phyloP scores from a whole-genome alignment of 2,888 invertebrate genomes.

The Ochlodes sylvanus region DNA sequence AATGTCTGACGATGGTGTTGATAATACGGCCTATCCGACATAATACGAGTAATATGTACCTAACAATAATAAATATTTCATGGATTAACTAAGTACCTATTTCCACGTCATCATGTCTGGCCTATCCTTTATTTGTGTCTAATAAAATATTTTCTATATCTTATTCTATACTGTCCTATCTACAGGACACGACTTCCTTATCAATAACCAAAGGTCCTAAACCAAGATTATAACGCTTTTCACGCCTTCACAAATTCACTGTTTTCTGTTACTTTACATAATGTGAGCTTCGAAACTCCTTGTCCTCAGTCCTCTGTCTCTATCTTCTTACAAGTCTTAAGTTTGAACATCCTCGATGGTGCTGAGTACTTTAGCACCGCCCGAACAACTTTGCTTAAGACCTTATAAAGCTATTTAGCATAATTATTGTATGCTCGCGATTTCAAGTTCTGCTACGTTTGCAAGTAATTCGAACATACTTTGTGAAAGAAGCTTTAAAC shows the following conservation, averaged over 20 bases:
- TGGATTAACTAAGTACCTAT: too few relatives aligned
- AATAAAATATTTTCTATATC: too few relatives aligned
- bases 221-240: too few relatives aligned
- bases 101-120: too few relatives aligned
- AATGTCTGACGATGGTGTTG: too few relatives aligned
- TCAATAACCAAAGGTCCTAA: too few relatives aligned
- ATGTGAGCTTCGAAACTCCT: constrained; percentile 44
- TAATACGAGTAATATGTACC: too few relatives aligned
- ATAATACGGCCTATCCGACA: too few relatives aligned
- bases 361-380: constrained; percentile 48
- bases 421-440: constrained; percentile 47
- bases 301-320: constrained; percentile 38
- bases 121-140: too few relatives aligned
- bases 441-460: constrained; percentile 30
- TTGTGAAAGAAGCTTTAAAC: neutral
- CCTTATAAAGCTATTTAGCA: constrained; percentile 61
- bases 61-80: too few relatives aligned
- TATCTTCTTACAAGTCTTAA: constrained; percentile 42
- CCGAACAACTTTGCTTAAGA: constrained; percentile 53
- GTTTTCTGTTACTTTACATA: constrained; percentile 12
- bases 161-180: too few relatives aligned
- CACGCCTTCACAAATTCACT: neutral
- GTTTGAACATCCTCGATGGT: constrained; percentile 56
- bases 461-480: constrained; percentile 5
- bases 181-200: too few relatives aligned